These are phyloP conservation scores for Rhingia rostrata DNA, from an alignment of 2,888 invertebrate species.

Conservation along the genomic window DNA sequence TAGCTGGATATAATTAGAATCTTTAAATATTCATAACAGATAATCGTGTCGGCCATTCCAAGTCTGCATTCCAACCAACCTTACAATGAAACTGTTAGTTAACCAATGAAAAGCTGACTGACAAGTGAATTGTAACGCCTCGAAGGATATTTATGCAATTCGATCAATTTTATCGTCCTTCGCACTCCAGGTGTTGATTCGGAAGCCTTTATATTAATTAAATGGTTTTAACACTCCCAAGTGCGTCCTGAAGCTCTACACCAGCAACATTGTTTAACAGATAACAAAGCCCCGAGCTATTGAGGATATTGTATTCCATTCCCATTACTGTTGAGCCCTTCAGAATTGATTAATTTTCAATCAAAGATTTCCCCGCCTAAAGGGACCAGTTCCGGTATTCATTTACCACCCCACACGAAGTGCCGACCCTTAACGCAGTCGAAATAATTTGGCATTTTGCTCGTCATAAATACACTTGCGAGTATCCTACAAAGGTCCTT, in stretches of 20 bases:
- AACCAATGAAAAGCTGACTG: not conserved
- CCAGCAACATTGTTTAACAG: constrained; percentile 18
- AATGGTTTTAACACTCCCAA: constrained; percentile 42
- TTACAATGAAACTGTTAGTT: constrained; percentile 7
- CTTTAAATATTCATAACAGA: no score
- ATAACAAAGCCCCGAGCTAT: not conserved
- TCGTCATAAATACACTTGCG: constrained; percentile 56
- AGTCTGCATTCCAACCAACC: not conserved
- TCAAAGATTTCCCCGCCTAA: constrained; percentile 46
- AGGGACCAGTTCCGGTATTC: not conserved
- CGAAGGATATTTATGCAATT: constrained; percentile 45
- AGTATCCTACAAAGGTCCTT: constrained; percentile 58
- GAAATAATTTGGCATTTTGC: constrained; percentile 50
- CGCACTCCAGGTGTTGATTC: constrained; percentile 63
- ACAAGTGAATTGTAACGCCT: constrained; percentile 1
- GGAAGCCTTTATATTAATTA: constrained; percentile 60
- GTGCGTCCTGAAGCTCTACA: not conserved
- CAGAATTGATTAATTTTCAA: constrained; percentile 71
- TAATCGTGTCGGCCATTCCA: no score
- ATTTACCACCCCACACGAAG: no score
- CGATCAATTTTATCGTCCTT: constrained; percentile 47
- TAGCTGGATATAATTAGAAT: no score
- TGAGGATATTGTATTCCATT: constrained; percentile 8
- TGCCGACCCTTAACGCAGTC: not conserved
- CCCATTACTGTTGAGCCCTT: constrained; percentile 5